phyloP scores from a whole-genome alignment of 1,140 invertebrate species.

The Mercenaria mercenaria region DNA sequence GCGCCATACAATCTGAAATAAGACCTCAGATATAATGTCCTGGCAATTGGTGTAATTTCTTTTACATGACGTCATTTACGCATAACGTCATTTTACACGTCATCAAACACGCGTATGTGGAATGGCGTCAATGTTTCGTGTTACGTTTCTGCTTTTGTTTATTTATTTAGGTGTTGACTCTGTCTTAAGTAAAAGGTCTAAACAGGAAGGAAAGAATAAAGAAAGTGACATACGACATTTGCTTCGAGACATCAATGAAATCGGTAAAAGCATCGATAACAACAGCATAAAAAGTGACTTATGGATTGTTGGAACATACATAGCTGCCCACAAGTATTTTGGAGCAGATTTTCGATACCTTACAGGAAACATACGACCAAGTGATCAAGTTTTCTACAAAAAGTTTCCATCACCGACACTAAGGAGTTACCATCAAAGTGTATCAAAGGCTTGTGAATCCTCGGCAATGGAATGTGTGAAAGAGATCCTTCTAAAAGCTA shows the following conservation, averaged over 20 bases:
- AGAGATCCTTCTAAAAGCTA: constrained; percentile 25
- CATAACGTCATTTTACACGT: too few relatives aligned
- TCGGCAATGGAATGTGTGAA: constrained; percentile 8
- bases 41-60: too few relatives aligned
- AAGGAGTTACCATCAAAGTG: neutral
- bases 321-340: constrained; percentile 62
- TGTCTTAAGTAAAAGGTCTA: neutral
- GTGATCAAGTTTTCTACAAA: constrained; percentile 48
- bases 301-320: constrained; percentile 42
- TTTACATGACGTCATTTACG: neutral
- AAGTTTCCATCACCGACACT: constrained; percentile 56
- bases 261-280: neutral
- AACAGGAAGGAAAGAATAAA: neutral
- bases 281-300: constrained; percentile 59
- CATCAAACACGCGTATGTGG: too few relatives aligned
- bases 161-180: neutral
- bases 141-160: neutral
- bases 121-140: neutral
- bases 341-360: constrained; percentile 51
- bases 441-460: neutral
- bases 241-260: neutral
- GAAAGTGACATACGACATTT: neutral
- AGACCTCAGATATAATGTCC: too few relatives aligned
- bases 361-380: constrained; percentile 4
- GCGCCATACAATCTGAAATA: too few relatives aligned